Percentiles rank a stretch among this genome's conserved stretches.
Evolutionary conservation across 2,888 invertebrate species (phyloP).

Genomic region (Trilocha varians): DNA sequence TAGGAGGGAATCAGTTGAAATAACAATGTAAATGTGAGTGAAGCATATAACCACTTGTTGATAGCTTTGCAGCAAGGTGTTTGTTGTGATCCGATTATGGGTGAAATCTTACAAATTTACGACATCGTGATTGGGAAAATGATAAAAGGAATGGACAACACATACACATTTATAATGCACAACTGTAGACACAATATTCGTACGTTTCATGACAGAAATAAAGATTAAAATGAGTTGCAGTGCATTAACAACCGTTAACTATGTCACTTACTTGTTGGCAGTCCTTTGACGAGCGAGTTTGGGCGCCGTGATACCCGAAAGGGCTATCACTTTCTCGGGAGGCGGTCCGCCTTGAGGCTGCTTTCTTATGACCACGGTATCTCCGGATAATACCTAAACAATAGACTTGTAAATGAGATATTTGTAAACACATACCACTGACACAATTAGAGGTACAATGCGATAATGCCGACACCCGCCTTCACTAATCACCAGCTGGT

Average conservation of each 20-base stretch:
- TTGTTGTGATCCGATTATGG: neutral
- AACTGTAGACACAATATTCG: neutral
- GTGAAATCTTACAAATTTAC: neutral
- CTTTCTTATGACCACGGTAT: constrained; percentile 93
- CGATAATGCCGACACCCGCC: neutral
- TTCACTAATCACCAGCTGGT: neutral
- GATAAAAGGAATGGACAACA: neutral
- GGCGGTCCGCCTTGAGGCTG: constrained; percentile 90
- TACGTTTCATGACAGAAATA: neutral
- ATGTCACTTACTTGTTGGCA: constrained; percentile 51
- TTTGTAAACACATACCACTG: neutral
- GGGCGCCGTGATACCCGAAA: constrained; percentile 94
- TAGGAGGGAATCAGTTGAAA: neutral
- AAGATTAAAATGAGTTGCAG: constrained; percentile 5
- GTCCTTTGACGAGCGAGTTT: constrained; percentile 77
- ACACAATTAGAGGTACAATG: neutral
- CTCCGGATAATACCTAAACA: constrained; percentile 92
- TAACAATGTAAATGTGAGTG: neutral
- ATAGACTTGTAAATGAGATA: neutral
- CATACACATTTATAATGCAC: constrained; percentile 3
- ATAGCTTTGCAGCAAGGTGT: neutral
- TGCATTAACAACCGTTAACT: constrained; percentile 6
- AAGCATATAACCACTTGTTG: neutral
- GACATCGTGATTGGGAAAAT: neutral
- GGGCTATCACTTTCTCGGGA: constrained; percentile 91